Base-by-base conservation (phyloP, 2,113 vertebrate species). In the Neomonachus schauinslandi region DNA sequence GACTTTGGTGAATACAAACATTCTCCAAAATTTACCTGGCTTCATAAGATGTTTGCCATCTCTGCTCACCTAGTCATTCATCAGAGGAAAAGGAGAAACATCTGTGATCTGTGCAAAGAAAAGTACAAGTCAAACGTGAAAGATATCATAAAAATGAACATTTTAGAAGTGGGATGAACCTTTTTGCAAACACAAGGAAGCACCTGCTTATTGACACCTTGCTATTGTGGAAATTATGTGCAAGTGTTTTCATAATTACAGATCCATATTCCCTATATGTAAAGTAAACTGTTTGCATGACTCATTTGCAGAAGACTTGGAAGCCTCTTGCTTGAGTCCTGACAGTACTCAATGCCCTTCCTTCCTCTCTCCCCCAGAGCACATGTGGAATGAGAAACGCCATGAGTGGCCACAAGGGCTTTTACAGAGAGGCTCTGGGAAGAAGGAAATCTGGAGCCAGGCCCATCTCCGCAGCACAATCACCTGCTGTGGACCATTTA, bases 221-320 rank as follows among this genome's bases (percentile, higher is more conserved):
- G 31, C 65, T 89, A 39, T 36, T 95, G 72, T 57, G 77, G 67
- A 97, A 97, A 79, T 26, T 49, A 61, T 42, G 1, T 26, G n/a
- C 77, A 88, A 67, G 71, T 65, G 5, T 91, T 95, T 94, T 92
- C 69, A 85, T 81, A 90, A 92, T 91, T 93, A 94, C 19, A 90
- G 42, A 72, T 61, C 59, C 49, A 15, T 67, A 22, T 39, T 82
- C 51, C 16, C 0, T 53, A 31, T 51, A 57, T 14, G 28, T 77
- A 69, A 84, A 97, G 36, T 18, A 79, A 93, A 80, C n/a, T 46
- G 46, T 74, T 74, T 84, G 24, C 69, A 74, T 83, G 87, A 84
- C 46, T 88, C 84, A 69, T 57, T 51, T 85, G 72, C 77, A 61
- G 59, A 94, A 77, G 57, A 36, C 36, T 12, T 59, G 42, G 79